Conservation (phyloP, 2,888 invertebrate genomes). For the Xylota segnis region DNA sequence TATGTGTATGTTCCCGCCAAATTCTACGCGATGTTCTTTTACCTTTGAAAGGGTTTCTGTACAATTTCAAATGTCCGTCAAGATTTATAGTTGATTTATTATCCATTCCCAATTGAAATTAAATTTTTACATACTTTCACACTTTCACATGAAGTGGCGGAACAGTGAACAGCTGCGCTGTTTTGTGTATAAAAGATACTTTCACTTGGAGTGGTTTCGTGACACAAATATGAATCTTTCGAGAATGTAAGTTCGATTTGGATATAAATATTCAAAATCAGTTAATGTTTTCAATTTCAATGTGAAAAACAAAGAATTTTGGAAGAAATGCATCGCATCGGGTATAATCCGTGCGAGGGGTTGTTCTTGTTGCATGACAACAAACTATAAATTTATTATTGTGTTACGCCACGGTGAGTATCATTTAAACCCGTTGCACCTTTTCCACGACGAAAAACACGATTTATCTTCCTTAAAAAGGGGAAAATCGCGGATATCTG, state of each 20-base stretch:
- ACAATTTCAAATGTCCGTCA: conserved; percentile 23
- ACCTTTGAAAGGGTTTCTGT: conserved; percentile 27
- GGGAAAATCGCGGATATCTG: conserved; percentile 58
- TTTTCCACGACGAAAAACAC: conserved; percentile 50
- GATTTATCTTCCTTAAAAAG: conserved; percentile 53
- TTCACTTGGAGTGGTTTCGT: conserved; percentile 9
- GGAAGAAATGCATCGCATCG: conserved; percentile 8
- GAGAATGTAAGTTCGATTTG: background rate
- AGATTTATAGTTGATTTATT: conserved; percentile 58
- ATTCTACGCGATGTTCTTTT: conserved; percentile 18
- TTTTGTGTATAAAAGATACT: background rate
- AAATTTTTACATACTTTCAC: conserved; percentile 35
- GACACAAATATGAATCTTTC: background rate
- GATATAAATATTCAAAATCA: background rate
- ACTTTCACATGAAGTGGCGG: conserved; percentile 29
- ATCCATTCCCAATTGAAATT: conserved; percentile 46
- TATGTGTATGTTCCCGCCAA: conserved; percentile 54
- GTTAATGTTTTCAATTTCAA: background rate
- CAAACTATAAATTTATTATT: conserved; percentile 51
- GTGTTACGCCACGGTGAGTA: conserved; percentile 20
- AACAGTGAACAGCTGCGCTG: conserved; percentile 11
- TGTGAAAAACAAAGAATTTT: background rate
- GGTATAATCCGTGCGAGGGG: conserved; percentile 11
- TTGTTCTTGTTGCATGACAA: conserved; percentile 30
- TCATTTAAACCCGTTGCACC: conserved; percentile 48